phyloP scores from a whole-genome alignment of 2,888 invertebrate species.

The Acanthococcus lagerstroemiae region DNA sequence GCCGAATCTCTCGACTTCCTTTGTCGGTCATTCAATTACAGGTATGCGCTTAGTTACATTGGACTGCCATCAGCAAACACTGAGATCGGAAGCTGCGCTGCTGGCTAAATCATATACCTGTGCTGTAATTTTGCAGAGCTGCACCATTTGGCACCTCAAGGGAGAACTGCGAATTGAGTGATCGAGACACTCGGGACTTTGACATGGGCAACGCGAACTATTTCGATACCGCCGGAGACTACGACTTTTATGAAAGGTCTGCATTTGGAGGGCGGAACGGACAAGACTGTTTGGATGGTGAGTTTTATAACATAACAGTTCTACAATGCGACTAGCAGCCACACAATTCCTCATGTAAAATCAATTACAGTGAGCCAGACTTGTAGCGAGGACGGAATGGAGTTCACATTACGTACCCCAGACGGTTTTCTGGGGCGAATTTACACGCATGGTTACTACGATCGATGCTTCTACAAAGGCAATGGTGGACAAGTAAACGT shows the following conservation, averaged over 20 bases:
- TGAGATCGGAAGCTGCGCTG: too few relatives aligned
- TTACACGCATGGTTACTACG: conserved; percentile 85
- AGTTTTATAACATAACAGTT: too few relatives aligned
- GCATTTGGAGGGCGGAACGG: conserved; percentile 57
- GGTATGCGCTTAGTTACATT: conserved; percentile 44
- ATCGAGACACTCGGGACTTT: conserved; percentile 70
- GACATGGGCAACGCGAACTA: conserved; percentile 74
- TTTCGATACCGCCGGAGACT: conserved; percentile 73
- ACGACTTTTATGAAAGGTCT: conserved; percentile 74
- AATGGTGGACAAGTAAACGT: conserved; percentile 77
- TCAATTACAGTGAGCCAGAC: conserved; percentile 88
- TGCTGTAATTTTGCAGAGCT: conserved; percentile 37
- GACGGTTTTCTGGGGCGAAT: conserved; percentile 83
- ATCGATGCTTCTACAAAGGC: conserved; percentile 81
- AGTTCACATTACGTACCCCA: conserved; percentile 75
- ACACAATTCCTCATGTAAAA: too few relatives aligned
- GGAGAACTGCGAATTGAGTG: conserved; percentile 84
- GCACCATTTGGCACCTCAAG: conserved; percentile 53
- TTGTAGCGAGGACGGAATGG: conserved; percentile 89
- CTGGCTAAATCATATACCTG: neutral
- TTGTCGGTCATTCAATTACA: conserved; percentile 78
- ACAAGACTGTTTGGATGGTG: conserved; percentile 76
- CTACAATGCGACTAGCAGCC: too few relatives aligned
- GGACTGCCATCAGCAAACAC: too few relatives aligned
- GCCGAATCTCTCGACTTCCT: conserved; percentile 70